phyloP scores from a whole-genome alignment of 2,113 vertebrate species.

The Leiothrix lutea region DNA sequence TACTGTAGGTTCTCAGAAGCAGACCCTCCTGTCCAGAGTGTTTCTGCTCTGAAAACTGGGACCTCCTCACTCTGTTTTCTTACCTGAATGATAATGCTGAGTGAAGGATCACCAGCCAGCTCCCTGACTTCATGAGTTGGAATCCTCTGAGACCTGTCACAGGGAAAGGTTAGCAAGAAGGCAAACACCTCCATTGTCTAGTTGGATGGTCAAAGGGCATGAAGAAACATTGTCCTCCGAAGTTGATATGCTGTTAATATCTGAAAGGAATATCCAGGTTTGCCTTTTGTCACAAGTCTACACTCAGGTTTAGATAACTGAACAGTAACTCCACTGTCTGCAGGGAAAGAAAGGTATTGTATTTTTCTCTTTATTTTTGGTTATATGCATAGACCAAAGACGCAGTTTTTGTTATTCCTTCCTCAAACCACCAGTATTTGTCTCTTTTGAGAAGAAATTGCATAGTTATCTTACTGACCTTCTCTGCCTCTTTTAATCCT shows the following conservation, averaged over 20 bases:
- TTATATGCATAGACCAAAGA: neutral
- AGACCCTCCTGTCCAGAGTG: neutral
- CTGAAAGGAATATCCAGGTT: neutral
- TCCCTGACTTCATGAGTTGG: neutral
- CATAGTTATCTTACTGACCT: neutral
- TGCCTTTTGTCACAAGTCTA: neutral
- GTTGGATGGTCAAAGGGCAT: accelerated
- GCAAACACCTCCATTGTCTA: neutral
- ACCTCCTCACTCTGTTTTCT: neutral
- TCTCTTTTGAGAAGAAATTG: neutral
- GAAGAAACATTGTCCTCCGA: neutral
- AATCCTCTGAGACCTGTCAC: neutral
- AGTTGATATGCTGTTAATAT: neutral
- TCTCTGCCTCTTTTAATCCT: neutral
- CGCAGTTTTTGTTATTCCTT: neutral
- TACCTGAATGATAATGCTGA: neutral
- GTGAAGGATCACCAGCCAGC: neutral
- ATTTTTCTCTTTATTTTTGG: neutral
- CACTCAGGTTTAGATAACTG: neutral
- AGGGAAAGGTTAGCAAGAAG: neutral
- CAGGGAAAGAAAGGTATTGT: neutral
- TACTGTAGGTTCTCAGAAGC: neutral
- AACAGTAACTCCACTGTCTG: neutral
- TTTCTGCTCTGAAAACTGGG: neutral
- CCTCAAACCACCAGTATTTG: accelerated